Conservation (phyloP, 2,888 invertebrate species). For the Drosophila niveifrons region DNA sequence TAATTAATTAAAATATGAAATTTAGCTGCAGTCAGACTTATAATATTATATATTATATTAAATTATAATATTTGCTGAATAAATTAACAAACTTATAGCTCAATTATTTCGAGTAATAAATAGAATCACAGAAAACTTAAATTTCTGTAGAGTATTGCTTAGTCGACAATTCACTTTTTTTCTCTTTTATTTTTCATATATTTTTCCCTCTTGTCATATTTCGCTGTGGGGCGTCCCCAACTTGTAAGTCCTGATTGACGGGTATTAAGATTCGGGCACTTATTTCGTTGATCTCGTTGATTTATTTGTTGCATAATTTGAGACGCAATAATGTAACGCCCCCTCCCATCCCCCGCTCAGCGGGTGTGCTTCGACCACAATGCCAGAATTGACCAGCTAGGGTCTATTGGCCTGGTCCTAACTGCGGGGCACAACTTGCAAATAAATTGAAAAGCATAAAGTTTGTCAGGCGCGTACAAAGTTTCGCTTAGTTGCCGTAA, state of each 20-base stretch:
- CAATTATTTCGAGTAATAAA: too few relatives aligned
- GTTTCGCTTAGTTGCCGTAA: slow-evolving; percentile 50
- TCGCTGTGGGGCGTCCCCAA: slow-evolving; percentile 27
- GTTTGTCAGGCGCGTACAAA: slow-evolving; percentile 63
- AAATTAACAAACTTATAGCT: too few relatives aligned
- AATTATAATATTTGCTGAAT: too few relatives aligned
- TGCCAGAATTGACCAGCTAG: slow-evolving; percentile 18
- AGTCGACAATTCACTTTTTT: neutral
- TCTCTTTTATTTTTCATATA: neutral
- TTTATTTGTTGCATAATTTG: slow-evolving; percentile 75
- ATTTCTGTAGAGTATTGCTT: neutral
- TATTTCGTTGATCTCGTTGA: slow-evolving; percentile 68
- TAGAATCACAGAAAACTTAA: too few relatives aligned
- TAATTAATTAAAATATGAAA: too few relatives aligned
- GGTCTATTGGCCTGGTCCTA: slow-evolving; percentile 7
- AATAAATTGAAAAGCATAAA: slow-evolving; percentile 76
- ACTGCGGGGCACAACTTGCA: slow-evolving; percentile 46
- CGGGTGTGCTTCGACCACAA: slow-evolving; percentile 39
- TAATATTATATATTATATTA: too few relatives aligned
- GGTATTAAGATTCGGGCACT: slow-evolving; percentile 49
- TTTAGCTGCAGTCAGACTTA: too few relatives aligned
- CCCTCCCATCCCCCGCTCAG: neutral
- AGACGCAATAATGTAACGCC: slow-evolving; percentile 39
- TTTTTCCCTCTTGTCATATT: slow-evolving; percentile 21
- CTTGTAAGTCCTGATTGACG: slow-evolving; percentile 63